Evolutionary conservation across 2,797 vertebrate species (phyloP).

Genomic region (Mormyrus proboscirostris): DNA sequence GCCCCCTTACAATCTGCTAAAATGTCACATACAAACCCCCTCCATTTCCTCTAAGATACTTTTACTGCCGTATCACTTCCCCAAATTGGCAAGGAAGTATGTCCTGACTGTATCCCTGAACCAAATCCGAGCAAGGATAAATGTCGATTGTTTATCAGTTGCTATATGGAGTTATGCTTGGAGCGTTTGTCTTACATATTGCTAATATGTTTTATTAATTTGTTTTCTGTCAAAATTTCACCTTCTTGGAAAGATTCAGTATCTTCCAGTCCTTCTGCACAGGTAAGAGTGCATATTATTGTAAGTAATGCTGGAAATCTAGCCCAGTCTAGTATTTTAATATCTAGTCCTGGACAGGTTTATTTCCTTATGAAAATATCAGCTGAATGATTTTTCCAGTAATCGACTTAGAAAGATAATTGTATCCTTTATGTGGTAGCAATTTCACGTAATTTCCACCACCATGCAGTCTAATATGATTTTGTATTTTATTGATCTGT

Average conservation of each 20-base stretch:
- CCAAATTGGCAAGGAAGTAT: neutral
- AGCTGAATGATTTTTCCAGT: neutral
- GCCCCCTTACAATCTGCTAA: neutral
- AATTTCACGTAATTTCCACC: neutral
- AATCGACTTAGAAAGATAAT: neutral
- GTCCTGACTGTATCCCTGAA: neutral
- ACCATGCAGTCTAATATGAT: neutral
- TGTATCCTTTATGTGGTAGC: slow-evolving; percentile 1
- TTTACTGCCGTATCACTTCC: neutral
- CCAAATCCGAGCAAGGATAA: neutral
- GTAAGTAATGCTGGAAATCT: neutral
- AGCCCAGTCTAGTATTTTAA: neutral
- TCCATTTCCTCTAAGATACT: neutral
- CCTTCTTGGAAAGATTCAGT: neutral
- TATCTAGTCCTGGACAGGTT: neutral
- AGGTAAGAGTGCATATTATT: neutral
- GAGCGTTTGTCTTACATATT: neutral
- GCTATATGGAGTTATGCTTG: neutral
- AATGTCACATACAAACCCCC: neutral
- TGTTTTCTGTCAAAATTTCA: neutral
- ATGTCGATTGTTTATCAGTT: neutral
- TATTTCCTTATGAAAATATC: neutral
- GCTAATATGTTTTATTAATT: slow-evolving; percentile 4
- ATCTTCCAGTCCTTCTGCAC: neutral
- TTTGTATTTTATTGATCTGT: neutral